These are phyloP conservation scores for Chesias legatella DNA, from an alignment of 2,888 invertebrate genomes.

Conservation along the genomic window DNA sequence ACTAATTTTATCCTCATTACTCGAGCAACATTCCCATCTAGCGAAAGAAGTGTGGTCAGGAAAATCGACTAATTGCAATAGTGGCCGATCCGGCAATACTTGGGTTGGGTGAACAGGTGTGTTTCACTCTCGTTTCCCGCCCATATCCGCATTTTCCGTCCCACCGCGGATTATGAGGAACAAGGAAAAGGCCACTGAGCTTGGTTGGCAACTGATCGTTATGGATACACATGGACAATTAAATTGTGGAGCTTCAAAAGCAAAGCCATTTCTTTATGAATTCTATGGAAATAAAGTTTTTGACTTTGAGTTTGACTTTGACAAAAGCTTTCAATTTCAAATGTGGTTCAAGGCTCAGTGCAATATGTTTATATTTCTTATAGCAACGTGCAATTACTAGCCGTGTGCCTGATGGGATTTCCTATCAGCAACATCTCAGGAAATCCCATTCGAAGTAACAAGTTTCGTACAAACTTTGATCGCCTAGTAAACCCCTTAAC, in stretches of 20 bases:
- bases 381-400: too few relatives aligned
- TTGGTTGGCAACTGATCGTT: slow-evolving; percentile 42
- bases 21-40: slow-evolving; percentile 24
- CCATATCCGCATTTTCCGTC: slow-evolving; percentile 51
- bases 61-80: slow-evolving; percentile 40
- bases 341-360: too few relatives aligned
- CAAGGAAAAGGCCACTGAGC: slow-evolving; percentile 45
- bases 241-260: neutral
- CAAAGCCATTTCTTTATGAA: too few relatives aligned
- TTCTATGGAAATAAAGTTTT: too few relatives aligned
- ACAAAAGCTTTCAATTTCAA: too few relatives aligned
- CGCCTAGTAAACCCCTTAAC: too few relatives aligned
- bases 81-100: slow-evolving; percentile 27
- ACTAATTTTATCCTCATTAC: slow-evolving; percentile 25
- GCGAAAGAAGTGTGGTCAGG: slow-evolving; percentile 38
- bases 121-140: slow-evolving; percentile 52
- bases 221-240: slow-evolving; percentile 22
- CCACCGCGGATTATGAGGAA: slow-evolving; percentile 41
- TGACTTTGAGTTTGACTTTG: too few relatives aligned
- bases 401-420: too few relatives aligned
- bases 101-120: slow-evolving; percentile 34
- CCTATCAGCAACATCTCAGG: too few relatives aligned
- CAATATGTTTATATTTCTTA: too few relatives aligned
- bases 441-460: too few relatives aligned
- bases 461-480: too few relatives aligned